Conservation (phyloP, 1,140 invertebrate species). For the Drosophila subpulchrella region DNA sequence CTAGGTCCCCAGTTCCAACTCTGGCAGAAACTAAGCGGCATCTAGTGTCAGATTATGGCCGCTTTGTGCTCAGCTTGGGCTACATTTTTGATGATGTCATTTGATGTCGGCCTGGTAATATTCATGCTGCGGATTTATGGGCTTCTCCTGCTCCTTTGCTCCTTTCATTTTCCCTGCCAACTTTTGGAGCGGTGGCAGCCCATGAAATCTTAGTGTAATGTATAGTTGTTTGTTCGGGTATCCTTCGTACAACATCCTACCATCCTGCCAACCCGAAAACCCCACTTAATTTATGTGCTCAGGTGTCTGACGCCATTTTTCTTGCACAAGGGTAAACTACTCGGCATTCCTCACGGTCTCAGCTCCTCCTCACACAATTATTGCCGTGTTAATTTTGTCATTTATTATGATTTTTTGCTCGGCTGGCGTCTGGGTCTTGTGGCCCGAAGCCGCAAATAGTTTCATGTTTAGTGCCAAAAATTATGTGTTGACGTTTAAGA, state of each 20-base stretch:
- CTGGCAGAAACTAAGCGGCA: slow-evolving; percentile 65
- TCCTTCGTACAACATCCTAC: background rate
- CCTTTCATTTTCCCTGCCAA: background rate
- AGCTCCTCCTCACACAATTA: slow-evolving; percentile 56
- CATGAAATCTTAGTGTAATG: slow-evolving; percentile 52
- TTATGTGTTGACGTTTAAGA: slow-evolving; percentile 58
- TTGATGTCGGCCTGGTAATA: slow-evolving; percentile 71
- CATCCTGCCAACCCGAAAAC: background rate
- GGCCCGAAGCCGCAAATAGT: slow-evolving; percentile 65
- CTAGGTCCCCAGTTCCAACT: slow-evolving; percentile 4
- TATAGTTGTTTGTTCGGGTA: slow-evolving; percentile 25
- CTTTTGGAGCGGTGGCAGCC: background rate
- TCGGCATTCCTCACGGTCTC: slow-evolving; percentile 18
- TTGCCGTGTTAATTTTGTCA: slow-evolving; percentile 78
- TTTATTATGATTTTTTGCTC: slow-evolving; percentile 67
- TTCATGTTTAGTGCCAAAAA: slow-evolving; percentile 75
- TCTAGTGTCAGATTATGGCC: slow-evolving; percentile 81
- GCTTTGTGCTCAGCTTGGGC: slow-evolving; percentile 67
- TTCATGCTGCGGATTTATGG: slow-evolving; percentile 71
- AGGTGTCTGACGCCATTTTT: slow-evolving; percentile 52
- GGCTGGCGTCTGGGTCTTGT: slow-evolving; percentile 2
- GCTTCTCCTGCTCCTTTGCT: background rate
- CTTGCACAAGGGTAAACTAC: slow-evolving; percentile 25
- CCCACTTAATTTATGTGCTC: slow-evolving; percentile 64
- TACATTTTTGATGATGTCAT: slow-evolving; percentile 83